Percentiles rank a stretch among this genome's conserved stretches.
phyloP scores from a whole-genome alignment of 2,888 invertebrate genomes.

The Pristionchus exspectatus region DNA sequence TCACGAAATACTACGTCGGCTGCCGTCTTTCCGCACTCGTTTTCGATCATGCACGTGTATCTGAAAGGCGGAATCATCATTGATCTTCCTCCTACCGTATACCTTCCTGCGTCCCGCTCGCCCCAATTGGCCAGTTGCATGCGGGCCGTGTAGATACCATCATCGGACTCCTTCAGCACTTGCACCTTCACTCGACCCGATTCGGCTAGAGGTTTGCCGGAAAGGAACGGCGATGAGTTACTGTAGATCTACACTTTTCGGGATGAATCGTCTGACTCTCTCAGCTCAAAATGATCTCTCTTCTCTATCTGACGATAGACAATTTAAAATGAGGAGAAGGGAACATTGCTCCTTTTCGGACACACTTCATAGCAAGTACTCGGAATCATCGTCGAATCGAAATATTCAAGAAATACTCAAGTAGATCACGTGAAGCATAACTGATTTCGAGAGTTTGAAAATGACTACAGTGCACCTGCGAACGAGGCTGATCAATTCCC shows the following conservation, averaged over 20 bases:
- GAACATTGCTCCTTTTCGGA: no score
- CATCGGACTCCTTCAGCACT: conserved; percentile 42
- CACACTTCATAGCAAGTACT: no score
- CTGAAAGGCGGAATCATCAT: neutral
- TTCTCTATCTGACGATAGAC: no score
- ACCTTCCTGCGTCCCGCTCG: conserved; percentile 54
- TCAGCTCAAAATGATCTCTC: no score
- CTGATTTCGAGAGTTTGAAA: no score
- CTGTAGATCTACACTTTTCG: neutral
- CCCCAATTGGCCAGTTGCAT: conserved; percentile 55
- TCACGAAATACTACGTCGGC: conserved; percentile 51
- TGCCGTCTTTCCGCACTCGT: conserved; percentile 50
- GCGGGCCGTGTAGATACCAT: conserved; percentile 47
- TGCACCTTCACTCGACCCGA: conserved; percentile 53
- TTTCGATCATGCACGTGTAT: conserved; percentile 54
- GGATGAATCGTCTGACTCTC: no score
- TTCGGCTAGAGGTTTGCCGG: conserved; percentile 37
- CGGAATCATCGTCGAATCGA: no score
- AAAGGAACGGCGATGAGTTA: neutral
- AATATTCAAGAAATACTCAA: no score
- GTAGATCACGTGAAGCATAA: no score
- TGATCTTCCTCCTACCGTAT: conserved; percentile 17
- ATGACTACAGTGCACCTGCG: no score
- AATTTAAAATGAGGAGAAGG: no score
- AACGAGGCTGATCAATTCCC: neutral